Percentiles rank a stretch among this genome's conserved stretches.
phyloP scores from a whole-genome alignment of 2,113 vertebrate species.

The Megaceryle maxima region DNA sequence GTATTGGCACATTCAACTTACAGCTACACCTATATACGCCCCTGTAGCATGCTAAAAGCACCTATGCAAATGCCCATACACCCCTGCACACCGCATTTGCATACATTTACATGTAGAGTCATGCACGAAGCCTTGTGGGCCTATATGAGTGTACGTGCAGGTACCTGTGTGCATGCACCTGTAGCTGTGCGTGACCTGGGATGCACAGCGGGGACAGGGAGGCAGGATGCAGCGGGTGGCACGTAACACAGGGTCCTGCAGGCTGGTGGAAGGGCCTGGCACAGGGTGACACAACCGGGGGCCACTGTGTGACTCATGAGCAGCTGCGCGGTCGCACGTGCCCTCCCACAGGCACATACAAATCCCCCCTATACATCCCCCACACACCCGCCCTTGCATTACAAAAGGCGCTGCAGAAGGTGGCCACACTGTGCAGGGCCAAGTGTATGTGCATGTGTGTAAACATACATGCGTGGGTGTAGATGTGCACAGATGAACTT shows the following conservation, averaged over 20 bases:
- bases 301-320: neutral
- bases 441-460: too few species aligned
- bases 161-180: fast-evolving
- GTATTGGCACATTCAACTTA: fast-evolving
- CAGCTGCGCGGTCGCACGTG: neutral
- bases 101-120: fast-evolving
- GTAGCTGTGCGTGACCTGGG: fast-evolving
- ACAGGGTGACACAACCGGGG: neutral
- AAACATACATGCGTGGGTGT: fast-evolving
- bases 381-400: too few species aligned
- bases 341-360: neutral
- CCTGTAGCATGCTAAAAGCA: neutral
- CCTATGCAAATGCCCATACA: neutral
- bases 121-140: fast-evolving
- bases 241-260: fast-evolving
- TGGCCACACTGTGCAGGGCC: too few species aligned
- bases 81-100: neutral
- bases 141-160: fast-evolving
- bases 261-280: neutral
- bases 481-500: too few species aligned
- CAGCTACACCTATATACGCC: neutral
- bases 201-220: fast-evolving
- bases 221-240: neutral
- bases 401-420: neutral
- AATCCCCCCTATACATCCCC: neutral